Evolutionary conservation across 2,797 vertebrate genomes (phyloP), one percentile per base, ranked within the genome.

Genomic region (Nannoperca australis): DNA sequence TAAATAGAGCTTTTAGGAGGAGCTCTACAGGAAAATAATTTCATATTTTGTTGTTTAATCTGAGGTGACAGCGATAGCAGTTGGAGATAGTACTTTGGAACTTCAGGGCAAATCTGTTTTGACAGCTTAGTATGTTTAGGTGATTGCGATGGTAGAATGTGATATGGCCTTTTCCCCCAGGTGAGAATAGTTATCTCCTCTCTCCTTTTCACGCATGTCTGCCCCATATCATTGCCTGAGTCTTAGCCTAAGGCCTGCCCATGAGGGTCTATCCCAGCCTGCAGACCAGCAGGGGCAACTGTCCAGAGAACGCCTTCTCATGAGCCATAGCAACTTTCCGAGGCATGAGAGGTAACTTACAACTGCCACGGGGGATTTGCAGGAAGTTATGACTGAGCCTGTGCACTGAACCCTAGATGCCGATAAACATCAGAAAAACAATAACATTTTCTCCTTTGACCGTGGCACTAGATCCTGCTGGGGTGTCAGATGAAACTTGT

Each of bases 131-230:
- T 93, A 89, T 70, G 90, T 83, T 88, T 64, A 70, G 73, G 86
- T 79, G 91, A 92, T 90, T 85, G 77, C 74, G 70, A 81, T 76
- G 81, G 49, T 63, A 89, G 88, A 92, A 93, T 92, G 89, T 83
- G 94, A 95, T 94, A 92, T 64, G 76, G 78, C 54, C 64, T 80
- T 67, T 81, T 88, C 88, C 87, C 84, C 74, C 82, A 85, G 91
- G 93, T 91, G 89, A 93, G 82, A 84, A 87, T 59, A 53, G 85
- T 91, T 93, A 94, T 95, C 94, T 76, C 24, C 75, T 68, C 81
- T 76, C 69, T 83, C 22, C 85, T 89, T 89, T 94, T 94, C 93
- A 95, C 70, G 92, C 94, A 94, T 91, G 93, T 94, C 94, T 92
- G 91, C 84, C 62, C 22, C 88, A 94, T 95, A 94, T 94, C 93